Base-by-base conservation (phyloP, 2,888 invertebrate species). In the Clunio marinus region DNA sequence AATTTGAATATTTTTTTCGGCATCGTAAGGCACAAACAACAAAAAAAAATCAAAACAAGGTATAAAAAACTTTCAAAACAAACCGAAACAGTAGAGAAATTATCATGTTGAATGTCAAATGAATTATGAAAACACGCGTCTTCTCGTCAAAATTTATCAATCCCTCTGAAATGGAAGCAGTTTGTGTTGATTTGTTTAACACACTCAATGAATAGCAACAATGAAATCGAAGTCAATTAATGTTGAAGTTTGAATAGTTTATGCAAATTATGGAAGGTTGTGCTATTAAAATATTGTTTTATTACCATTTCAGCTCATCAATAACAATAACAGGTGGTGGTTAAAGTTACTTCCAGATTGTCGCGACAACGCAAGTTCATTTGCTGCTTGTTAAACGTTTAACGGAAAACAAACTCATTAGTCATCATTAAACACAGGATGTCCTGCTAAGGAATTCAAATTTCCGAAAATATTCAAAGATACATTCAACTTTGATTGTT, bases 211-310 rank as follows among this genome's bases (percentile, higher is more conserved):
- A 45, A 45, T 7, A 3, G 41, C 20, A 10, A 46, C 46, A 46
- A 15, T n/a, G 46, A 13, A 62, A 24, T 24, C 24, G 32, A n/a
- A 62, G 28, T 41, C 32, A 62, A 62, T 62, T 62, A 62, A 62
- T 45, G 62, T 62, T 32, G n/a, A 15, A 13, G 13, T 28, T 41
- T 13, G 25, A 37, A 62, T 62, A 62, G 41, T 41, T 62, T 62
- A 62, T 45, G 62, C 41, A 62, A 62, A 62, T 62, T 15, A 8
- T 62, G 13, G 8, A 7, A 13, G 22, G 62, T 59, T 13, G 17
- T 15, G 32, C 2, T 59, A 27, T 59, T 59, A 59, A 59, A 59
- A 59, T 59, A 17, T 32, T 59, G 28, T 59, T 59, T 45, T 59
- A 59, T 32, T 20, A 17, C 41, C 62, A 32, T 45, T 32, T 62